A percentile compares a stretch with the other conserved stretches of the same genome.
These are phyloP conservation scores for Grus americana DNA, from an alignment of 2,113 vertebrate species.

Conservation along the genomic window DNA sequence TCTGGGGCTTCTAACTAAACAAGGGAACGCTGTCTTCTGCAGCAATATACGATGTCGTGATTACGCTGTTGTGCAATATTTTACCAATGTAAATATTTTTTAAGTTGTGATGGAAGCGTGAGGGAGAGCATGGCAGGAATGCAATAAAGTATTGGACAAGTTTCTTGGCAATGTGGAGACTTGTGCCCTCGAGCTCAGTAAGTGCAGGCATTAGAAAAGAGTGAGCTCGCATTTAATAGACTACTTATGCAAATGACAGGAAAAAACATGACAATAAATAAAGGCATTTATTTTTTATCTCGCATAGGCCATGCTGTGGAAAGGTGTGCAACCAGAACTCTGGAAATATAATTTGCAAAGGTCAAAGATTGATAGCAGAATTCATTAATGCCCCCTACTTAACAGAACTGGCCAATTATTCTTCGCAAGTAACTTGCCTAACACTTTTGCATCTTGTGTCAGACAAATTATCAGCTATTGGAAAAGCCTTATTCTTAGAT, in stretches of 20 bases:
- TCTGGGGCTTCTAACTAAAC: not conserved
- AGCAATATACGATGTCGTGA: accelerated
- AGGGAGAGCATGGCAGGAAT: not conserved
- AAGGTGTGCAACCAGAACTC: not conserved
- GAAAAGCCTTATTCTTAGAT: not conserved
- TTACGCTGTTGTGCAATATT: accelerated
- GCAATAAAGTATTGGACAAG: accelerated
- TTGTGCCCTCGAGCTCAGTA: not conserved
- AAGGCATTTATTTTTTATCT: not conserved
- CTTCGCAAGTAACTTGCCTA: not conserved
- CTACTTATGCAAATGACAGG: not conserved
- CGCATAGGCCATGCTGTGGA: not conserved
- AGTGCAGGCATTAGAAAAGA: not conserved
- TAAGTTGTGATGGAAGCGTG: not conserved
- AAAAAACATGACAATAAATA: not conserved
- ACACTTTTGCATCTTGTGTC: not conserved
- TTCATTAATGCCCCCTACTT: not conserved
- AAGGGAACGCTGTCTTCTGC: not conserved
- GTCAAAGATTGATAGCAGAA: slow-evolving; percentile 30
- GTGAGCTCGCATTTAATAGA: not conserved
- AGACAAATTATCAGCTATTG: not conserved
- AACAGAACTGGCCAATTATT: not conserved
- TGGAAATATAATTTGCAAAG: slow-evolving; percentile 32
- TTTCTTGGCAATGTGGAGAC: not conserved
- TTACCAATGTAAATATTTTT: accelerated